Evolutionary conservation across 2,797 vertebrate species (phyloP).

Genomic region (Tokudaia tokunoshimensis): DNA sequence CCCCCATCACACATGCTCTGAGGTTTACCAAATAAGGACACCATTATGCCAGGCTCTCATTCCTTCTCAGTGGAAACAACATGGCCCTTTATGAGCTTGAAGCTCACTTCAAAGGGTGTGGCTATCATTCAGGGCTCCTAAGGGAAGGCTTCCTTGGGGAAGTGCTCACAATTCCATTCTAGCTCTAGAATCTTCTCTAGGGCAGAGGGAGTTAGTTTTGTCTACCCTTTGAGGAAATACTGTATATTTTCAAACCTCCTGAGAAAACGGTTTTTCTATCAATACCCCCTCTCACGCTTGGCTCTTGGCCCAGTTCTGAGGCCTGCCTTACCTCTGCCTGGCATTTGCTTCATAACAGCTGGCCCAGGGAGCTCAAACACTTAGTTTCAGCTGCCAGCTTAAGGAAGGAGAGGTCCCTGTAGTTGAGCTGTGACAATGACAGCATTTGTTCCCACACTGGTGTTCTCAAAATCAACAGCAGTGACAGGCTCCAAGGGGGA

Average conservation of each 20-base stretch:
- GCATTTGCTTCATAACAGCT: slow-evolving; percentile 79
- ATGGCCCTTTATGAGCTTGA: slow-evolving; percentile 69
- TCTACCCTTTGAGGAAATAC: slow-evolving; percentile 51
- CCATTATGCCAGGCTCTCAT: slow-evolving; percentile 67
- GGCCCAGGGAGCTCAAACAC: slow-evolving; percentile 73
- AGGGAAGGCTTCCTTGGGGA: slow-evolving; percentile 54
- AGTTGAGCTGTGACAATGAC: slow-evolving; percentile 78
- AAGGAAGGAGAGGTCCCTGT: slow-evolving; percentile 76
- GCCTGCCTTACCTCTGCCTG: slow-evolving; percentile 80
- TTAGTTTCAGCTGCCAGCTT: slow-evolving; percentile 81
- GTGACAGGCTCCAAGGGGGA: slow-evolving; percentile 74
- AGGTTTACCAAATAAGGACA: slow-evolving; percentile 72
- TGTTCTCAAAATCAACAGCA: slow-evolving; percentile 72
- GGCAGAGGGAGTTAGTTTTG: slow-evolving; percentile 34
- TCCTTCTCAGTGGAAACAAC: slow-evolving; percentile 70
- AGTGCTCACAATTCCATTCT: slow-evolving; percentile 18
- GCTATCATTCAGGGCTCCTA: slow-evolving; percentile 66
- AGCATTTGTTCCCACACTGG: slow-evolving; percentile 76
- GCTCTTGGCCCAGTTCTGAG: slow-evolving; percentile 72
- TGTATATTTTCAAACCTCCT: slow-evolving; percentile 11
- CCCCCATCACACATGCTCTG: slow-evolving; percentile 55
- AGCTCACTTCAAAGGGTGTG: slow-evolving; percentile 77
- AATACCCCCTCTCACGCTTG: slow-evolving; percentile 41
- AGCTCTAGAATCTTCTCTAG: slow-evolving; percentile 70
- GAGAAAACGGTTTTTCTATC: slow-evolving; percentile 49